A percentile compares a stretch with the other conserved stretches of the same genome.
Evolutionary conservation across 1,140 invertebrate genomes (phyloP).

Genomic region (Drosophila sp.): DNA sequence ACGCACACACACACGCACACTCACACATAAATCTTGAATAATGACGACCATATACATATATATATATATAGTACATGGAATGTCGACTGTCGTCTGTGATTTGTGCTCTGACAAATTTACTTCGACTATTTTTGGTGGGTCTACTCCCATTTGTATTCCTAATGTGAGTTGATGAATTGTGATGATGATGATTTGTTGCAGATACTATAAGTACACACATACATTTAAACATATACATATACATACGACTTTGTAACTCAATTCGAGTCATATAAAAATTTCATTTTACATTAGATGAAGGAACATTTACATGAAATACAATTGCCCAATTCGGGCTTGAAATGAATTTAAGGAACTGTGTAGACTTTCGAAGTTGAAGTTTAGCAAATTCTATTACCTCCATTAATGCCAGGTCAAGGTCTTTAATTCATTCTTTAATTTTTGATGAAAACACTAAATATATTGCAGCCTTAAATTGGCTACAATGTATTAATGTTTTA

Average conservation of each 20-base stretch:
- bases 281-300: not conserved
- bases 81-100: constrained; percentile 43
- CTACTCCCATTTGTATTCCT: constrained; percentile 51
- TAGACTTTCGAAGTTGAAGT: too few relatives aligned
- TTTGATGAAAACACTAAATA: too few relatives aligned
- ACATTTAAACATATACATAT: not conserved
- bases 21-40: constrained; percentile 72
- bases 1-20: constrained; percentile 14
- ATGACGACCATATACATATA: constrained; percentile 46
- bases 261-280: not conserved
- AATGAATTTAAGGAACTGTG: not conserved
- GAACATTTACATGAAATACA: not conserved
- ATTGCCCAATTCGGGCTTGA: not conserved
- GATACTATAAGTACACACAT: constrained; percentile 23
- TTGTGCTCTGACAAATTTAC: constrained; percentile 68
- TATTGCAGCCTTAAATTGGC: too few relatives aligned
- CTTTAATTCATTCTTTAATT: too few relatives aligned
- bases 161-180: constrained; percentile 61
- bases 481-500: too few relatives aligned
- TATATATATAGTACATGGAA: constrained; percentile 14
- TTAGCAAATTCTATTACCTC: too few relatives aligned
- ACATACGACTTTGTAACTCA: not conserved
- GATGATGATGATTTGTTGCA: constrained; percentile 39
- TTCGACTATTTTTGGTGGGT: constrained; percentile 38
- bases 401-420: too few relatives aligned